These are phyloP conservation scores for Macropus fuliginosus DNA, from an alignment of 2,797 vertebrate species.

Conservation along the genomic window DNA sequence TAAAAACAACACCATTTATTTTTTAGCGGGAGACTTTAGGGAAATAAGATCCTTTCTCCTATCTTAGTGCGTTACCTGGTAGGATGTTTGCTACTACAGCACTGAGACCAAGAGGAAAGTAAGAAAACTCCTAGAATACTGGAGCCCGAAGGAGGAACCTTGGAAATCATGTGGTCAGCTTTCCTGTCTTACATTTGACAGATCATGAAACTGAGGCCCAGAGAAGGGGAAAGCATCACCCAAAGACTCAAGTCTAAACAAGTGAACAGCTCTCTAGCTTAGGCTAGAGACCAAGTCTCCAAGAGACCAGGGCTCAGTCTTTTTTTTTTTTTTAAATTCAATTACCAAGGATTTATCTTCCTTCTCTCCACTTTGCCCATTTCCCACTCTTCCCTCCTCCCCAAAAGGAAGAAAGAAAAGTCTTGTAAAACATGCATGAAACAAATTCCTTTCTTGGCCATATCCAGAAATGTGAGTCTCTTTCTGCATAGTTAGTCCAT, in stretches of 20 bases:
- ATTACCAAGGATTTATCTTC: neutral
- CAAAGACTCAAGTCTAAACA: neutral
- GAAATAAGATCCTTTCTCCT: neutral
- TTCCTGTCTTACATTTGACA: neutral
- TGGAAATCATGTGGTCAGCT: neutral
- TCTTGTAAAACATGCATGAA: neutral
- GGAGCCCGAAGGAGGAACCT: neutral
- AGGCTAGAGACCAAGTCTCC: neutral
- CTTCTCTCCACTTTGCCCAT: neutral
- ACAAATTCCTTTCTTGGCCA: neutral
- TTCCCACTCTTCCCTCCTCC: neutral
- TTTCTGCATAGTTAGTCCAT: neutral
- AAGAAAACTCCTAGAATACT: neutral
- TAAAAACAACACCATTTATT: neutral
- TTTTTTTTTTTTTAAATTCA: neutral
- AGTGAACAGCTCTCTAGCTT: neutral
- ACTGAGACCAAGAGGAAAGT: neutral
- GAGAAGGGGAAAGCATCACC: neutral
- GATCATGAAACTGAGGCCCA: neutral
- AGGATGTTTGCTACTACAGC: neutral
- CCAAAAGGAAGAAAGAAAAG: neutral
- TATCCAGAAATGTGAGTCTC: neutral
- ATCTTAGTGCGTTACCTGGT: neutral
- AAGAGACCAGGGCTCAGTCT: neutral
- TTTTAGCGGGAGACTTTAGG: neutral